Base-by-base conservation (phyloP, 2,888 invertebrate species). In the Euplexia lucipara region DNA sequence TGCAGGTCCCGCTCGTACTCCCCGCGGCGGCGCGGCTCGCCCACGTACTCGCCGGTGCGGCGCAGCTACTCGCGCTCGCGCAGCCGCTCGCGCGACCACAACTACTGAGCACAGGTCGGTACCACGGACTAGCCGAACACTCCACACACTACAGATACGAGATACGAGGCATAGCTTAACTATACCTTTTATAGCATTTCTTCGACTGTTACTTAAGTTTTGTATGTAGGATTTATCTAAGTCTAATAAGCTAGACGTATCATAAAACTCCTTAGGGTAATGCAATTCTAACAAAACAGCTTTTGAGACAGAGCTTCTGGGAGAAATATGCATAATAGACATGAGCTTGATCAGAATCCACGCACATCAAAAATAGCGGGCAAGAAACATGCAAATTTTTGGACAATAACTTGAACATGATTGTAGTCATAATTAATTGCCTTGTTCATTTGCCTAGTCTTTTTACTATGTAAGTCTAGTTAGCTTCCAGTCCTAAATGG, bases 41-140 rank as follows among this genome's bases (percentile, higher is more conserved):
- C 99, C 57, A 98, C 98, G 34, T 99, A 99, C 96, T 98, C 99
- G 70, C 99, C 99, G 51, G 98, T 98, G 86, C 97, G 98, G 65
- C 97, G 98, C 92, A 97, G 97, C 91, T 97, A 98, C 96, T 97
- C 98, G 83, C 97, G 98, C 92, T 97, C 97, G 20, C 86, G 88
- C 75, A 79, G 78, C 83, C 96, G 96, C 87, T 95, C 96, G 35
- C 86, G 84, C 82, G 73, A 70, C 42, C 87, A 89, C 88, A 83
- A 87, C 85, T 92, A 91, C 88, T 92, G 88, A 89, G 0, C 60
- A 42, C 74, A 70, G 72, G 79, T 78, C 61, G 35, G 72, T 75
- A 56, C 66, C 41, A 14, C 48, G 16, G 26, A 3, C 26, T 2
- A n/a, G 0, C 2, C n/a, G 30, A 18, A 6, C 8, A 2, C 16